These are phyloP conservation scores for Chirona hameri DNA, from an alignment of 2,888 invertebrate species.

Conservation along the genomic window DNA sequence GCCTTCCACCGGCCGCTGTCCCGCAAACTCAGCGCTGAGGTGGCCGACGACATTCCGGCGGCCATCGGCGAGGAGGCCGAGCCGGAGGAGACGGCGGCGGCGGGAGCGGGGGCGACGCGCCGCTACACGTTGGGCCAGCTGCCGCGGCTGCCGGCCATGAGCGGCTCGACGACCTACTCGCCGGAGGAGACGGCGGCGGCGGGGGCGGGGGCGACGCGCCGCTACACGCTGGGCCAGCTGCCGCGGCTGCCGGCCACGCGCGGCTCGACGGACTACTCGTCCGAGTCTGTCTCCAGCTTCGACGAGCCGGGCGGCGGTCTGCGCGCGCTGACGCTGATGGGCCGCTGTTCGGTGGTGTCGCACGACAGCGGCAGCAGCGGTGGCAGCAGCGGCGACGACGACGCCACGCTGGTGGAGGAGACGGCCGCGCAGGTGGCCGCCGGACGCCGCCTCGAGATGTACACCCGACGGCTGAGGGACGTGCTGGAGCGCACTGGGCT, in stretches of 20 bases:
- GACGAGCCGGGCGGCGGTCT: neutral
- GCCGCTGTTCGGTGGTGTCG: constrained; percentile 34
- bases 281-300: neutral
- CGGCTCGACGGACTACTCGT: neutral
- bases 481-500: constrained; percentile 5
- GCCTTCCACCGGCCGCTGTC: neutral
- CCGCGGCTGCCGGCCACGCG: neutral
- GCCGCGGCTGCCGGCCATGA: neutral
- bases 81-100: neutral
- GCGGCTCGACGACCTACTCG: neutral
- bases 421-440: neutral
- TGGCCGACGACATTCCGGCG: neutral
- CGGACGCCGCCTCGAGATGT: constrained; percentile 23
- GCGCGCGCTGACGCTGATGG: neutral
- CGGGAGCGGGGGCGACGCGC: neutral
- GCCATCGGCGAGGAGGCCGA: neutral
- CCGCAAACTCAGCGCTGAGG: neutral
- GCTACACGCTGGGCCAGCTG: neutral
- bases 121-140: neutral
- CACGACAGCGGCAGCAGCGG: neutral
- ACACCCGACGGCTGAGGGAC: constrained; percentile 9
- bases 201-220: neutral
- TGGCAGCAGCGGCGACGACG: neutral
- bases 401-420: constrained; percentile 5
- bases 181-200: neutral